Evolutionary conservation across 2,888 invertebrate genomes (phyloP), one percentile per base, ranked within the genome.

Genomic region (Lordiphosa andalusiaca): DNA sequence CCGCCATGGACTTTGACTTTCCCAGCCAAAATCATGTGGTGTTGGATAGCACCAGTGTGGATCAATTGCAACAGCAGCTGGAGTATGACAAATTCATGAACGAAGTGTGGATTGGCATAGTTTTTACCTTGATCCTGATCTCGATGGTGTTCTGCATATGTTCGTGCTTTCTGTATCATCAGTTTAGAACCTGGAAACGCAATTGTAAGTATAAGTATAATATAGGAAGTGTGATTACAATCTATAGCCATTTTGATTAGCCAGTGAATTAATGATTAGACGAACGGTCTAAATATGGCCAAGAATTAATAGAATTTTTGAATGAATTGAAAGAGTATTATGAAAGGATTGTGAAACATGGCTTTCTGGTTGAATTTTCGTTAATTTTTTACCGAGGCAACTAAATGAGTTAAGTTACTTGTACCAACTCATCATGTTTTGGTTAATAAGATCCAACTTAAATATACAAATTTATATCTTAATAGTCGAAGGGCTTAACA

Each of bases 71-170:
- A 58, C 86, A 88, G 51, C 89, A 89, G 72, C 53, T 88, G 59
- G 91, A 91, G 61, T 92, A 92, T 76, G 92, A 92, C 84, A 91
- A 91, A 71, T 91, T 92, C 81, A 89, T 92, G 86, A 91, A 92
- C 54, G 93, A 93, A 81, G 91, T 93, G 38, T 93, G 93, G 93
- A 92, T 93, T 54, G 92, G 92, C 21, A 90, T 92, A 61, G 92
- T 92, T 33, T 86, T 93, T 49, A 92, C 92, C 12, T 86, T 92
- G 46, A 91, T 93, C 89, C 91, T 92, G 56, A 89, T 92, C 40
- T 91, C 91, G 71, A 91, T 92, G 89, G 91, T 92, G 39, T 92
- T 92, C 78, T 92, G 92, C 81, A 91, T 93, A 87, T 93, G 92
- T 82, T 91, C 92, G 66, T 93, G 92, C 85, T 90, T 92, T 63